Conservation (phyloP, 2,113 vertebrate species). For the Dicrurus megarhynchus region DNA sequence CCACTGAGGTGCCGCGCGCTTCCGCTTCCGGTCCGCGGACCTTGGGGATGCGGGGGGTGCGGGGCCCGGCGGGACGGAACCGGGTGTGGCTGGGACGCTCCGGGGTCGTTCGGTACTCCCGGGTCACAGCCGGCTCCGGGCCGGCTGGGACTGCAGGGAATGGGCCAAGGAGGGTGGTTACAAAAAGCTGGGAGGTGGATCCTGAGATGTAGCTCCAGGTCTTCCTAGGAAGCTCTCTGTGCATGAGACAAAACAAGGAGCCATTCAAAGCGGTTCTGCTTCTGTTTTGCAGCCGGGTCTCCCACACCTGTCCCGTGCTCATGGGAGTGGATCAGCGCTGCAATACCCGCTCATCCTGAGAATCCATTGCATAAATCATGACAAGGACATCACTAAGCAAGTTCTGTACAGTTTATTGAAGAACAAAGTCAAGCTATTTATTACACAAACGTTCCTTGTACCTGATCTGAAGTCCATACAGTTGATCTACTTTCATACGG, state of each 20-base stretch:
- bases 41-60: fast-evolving
- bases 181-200: constrained; percentile 57
- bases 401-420: background rate
- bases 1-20: background rate
- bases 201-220: constrained; percentile 49
- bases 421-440: background rate
- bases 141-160: background rate
- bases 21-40: background rate
- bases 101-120: background rate
- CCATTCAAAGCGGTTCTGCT: background rate
- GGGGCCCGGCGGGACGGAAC: no score
- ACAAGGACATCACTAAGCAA: background rate
- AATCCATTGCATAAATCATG: background rate
- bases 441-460: background rate
- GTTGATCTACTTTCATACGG: background rate
- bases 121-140: no score
- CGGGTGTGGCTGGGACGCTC: fast-evolving
- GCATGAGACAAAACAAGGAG: background rate
- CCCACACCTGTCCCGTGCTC: background rate
- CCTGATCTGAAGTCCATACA: background rate
- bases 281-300: background rate
- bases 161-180: constrained; percentile 24
- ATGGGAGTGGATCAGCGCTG: background rate
- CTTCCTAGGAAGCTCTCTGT: constrained; percentile 65
- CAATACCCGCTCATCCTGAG: background rate